phyloP scores from a whole-genome alignment of 2,888 invertebrate genomes.

The Leptogaster cylindrica region DNA sequence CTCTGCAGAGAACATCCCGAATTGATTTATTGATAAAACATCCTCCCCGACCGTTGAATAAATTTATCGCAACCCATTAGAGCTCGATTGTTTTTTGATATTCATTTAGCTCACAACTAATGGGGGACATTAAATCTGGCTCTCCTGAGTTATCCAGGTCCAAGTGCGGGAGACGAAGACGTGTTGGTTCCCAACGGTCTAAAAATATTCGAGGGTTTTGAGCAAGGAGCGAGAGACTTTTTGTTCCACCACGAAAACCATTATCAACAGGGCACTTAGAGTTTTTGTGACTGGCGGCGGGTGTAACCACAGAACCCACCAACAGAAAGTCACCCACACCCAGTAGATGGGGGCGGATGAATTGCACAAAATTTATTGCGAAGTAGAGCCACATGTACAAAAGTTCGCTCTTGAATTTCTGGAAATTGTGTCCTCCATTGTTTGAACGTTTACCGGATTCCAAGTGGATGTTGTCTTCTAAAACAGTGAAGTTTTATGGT shows the following conservation, averaged over 20 bases:
- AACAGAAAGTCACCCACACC: constrained; percentile 23
- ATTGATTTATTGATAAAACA: constrained; percentile 41
- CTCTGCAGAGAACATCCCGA: neutral
- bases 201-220: neutral
- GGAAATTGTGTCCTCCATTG: constrained; percentile 47
- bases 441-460: constrained; percentile 46
- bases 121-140: constrained; percentile 36
- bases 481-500: constrained; percentile 33
- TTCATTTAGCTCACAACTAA: constrained; percentile 36
- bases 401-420: constrained; percentile 36
- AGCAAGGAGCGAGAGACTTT: constrained; percentile 13
- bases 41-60: constrained; percentile 42
- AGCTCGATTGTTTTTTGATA: constrained; percentile 46
- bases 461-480: constrained; percentile 40
- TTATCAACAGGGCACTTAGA: constrained; percentile 47
- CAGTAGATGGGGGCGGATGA: constrained; percentile 45
- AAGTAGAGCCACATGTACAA: constrained; percentile 37
- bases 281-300: constrained; percentile 46
- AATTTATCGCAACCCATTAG: constrained; percentile 47
- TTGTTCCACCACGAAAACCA: constrained; percentile 44
- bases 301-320: constrained; percentile 43
- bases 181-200: neutral
- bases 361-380: constrained; percentile 46
- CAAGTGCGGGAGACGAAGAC: neutral
- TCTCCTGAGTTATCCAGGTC: constrained; percentile 30